Base-by-base conservation (phyloP, 1,140 invertebrate species). In the Dreissena polymorpha region DNA sequence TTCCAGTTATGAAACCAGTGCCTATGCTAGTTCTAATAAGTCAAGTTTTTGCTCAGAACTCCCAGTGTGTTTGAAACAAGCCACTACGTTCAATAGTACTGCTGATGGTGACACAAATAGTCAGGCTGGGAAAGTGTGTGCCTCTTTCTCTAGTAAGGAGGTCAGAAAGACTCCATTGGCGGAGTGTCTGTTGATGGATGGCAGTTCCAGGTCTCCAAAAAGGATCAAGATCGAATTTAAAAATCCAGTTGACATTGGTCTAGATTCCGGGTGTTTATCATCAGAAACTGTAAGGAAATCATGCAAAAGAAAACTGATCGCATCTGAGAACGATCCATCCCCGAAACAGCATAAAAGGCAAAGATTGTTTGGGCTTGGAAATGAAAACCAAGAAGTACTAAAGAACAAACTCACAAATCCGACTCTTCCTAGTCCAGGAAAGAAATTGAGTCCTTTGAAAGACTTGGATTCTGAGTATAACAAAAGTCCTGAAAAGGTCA, bases 221-320 rank as follows among this genome's bases (percentile, higher is more conserved):
- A 5, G n/a, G 23, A 18, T 39, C 23, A n/a, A 72, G 23, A 51
- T n/a, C 10, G 49, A n/a, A 72, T 25, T 25, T 25, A 68, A 27
- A 68, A 68, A 68, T 16, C 57, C 57, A 5, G 57, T 60, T 23
- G 57, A 60, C 16, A 12, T 60, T 6, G 25, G 18, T 27, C 1
- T 7, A 23, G 39, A 69, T 18, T 21, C n/a, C 16, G 39, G 18
- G 1, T 23, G 16, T 16, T 7, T 27, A 8, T 6, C 16, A 7
- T 6, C 14, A 8, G 39, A 39, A 39, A 39, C 39, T 60, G 55
- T 16, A 51, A 65, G 60, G 23, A 67, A 67, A 27, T 82, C 79
- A 3, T 82, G 79, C 29, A 82, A 82, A 39, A 73, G 79, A 74
- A 82, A 82, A 53, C 49, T 82, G 10, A 70, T 23, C 21, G 57